These are phyloP conservation scores for Crotalus tigris DNA, from an alignment of 2,113 vertebrate genomes.

Conservation along the genomic window DNA sequence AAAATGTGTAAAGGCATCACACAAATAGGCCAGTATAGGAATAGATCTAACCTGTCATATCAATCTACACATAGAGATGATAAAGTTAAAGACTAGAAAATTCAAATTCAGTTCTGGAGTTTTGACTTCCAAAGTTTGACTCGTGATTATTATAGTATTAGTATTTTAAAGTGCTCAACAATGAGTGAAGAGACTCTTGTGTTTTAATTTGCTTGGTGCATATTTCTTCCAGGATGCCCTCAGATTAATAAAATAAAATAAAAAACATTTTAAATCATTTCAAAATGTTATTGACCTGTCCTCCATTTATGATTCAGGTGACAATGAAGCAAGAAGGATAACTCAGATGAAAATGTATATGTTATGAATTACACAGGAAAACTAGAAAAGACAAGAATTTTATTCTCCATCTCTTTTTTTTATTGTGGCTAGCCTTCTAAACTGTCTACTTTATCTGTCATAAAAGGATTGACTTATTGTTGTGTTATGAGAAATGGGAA, in stretches of 20 bases:
- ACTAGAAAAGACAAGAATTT: background rate
- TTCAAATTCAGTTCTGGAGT: background rate
- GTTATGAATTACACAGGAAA: conserved; percentile 1
- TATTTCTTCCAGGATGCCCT: background rate
- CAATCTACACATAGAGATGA: background rate
- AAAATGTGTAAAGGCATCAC: background rate
- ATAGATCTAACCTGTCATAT: background rate
- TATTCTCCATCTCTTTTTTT: background rate
- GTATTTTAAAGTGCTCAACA: background rate
- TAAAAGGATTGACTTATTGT: background rate
- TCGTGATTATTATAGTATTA: background rate
- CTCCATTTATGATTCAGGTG: background rate
- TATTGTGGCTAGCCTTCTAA: background rate
- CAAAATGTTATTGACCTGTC: background rate
- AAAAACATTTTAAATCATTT: background rate
- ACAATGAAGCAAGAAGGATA: fast-evolving
- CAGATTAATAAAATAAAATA: background rate
- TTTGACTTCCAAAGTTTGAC: background rate
- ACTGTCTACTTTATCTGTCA: background rate
- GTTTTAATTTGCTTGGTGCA: background rate
- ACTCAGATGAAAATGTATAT: background rate
- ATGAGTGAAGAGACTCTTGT: background rate
- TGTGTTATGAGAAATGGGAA: background rate
- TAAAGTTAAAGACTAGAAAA: background rate
- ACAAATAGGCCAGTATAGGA: background rate